Evolutionary conservation across 2,113 vertebrate genomes (phyloP), one percentile per base, ranked within the genome.

Genomic region (Lota lota): DNA sequence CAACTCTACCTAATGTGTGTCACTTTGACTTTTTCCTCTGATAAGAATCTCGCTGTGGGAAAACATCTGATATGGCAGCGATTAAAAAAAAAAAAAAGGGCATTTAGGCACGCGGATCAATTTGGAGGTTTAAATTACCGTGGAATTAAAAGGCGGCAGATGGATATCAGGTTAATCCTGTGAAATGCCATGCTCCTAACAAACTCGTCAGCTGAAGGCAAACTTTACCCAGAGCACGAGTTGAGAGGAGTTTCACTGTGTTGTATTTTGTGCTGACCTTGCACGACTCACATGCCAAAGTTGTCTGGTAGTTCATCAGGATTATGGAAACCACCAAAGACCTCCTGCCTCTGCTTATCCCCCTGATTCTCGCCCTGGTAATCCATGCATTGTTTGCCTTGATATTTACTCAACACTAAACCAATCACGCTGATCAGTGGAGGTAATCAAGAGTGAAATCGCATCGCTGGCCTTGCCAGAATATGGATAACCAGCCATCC

Each of bases 401-500:
- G 83, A 78, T 91, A 84, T 92, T 91, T 88, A 87, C 82, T 77
- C 61, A 85, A 78, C 79, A 70, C 81, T 79, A 79, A 89, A 86
- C 80, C 84, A 90, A 87, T 88, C 82, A 64, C 64, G 71, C 61
- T 66, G 77, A 90, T 87, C 82, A 84, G 76, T 83, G 67, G 83
- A 85, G 85, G 87, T 84, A 91, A 92, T 91, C 89, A 87, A 82
- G 82, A 66, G 83, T 90, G 86, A 90, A 90, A 91, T 89, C 86
- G 62, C 80, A 83, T 83, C 75, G 68, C 73, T 82, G 80, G 79
- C 78, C 85, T 86, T 79, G 8, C 69, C 59, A 85, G 82, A 88
- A 88, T 86, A 89, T 85, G 81, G 87, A 85, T 88, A 81, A 86
- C 85, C 85, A 81, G 74, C 82, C 82, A 79, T 78, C 83, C 89